A percentile compares a stretch with the other conserved stretches of the same genome.
Evolutionary conservation across 2,888 invertebrate genomes (phyloP).

Genomic region (Petrolisthes manimaculis): DNA sequence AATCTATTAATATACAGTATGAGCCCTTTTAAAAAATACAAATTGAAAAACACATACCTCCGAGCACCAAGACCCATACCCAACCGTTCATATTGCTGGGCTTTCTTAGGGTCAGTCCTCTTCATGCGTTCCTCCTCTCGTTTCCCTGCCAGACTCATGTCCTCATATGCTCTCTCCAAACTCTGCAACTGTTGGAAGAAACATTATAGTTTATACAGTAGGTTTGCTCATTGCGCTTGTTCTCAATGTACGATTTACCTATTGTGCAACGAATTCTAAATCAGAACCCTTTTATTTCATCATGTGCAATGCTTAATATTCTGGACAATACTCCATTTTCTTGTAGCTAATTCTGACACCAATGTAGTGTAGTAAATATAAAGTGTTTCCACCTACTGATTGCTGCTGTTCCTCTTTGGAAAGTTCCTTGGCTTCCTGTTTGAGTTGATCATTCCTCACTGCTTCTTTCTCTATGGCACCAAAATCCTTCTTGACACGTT

Average conservation of each 20-base stretch:
- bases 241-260: too few species aligned
- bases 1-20: neutral
- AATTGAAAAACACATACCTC: slow-evolving; percentile 70
- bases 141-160: slow-evolving; percentile 77
- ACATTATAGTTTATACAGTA: neutral
- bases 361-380: neutral
- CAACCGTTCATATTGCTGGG: slow-evolving; percentile 88
- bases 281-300: too few species aligned
- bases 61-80: slow-evolving; percentile 86
- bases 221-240: too few species aligned
- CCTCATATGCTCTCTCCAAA: slow-evolving; percentile 81
- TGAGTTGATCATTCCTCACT: slow-evolving; percentile 84
- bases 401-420: slow-evolving; percentile 60
- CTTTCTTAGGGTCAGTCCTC: slow-evolving; percentile 83
- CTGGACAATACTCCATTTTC: neutral
- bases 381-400: slow-evolving; percentile 36
- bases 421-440: slow-evolving; percentile 71
- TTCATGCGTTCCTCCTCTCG: slow-evolving; percentile 81
- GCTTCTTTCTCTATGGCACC: slow-evolving; percentile 94
- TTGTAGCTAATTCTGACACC: neutral
- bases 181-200: slow-evolving; percentile 69
- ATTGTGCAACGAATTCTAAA: neutral
- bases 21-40: neutral
- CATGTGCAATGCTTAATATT: too few species aligned
- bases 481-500: slow-evolving; percentile 93